phyloP scores from a whole-genome alignment of 53 echinoderm and acorn worm genomes.

The Stichopus horrens region DNA sequence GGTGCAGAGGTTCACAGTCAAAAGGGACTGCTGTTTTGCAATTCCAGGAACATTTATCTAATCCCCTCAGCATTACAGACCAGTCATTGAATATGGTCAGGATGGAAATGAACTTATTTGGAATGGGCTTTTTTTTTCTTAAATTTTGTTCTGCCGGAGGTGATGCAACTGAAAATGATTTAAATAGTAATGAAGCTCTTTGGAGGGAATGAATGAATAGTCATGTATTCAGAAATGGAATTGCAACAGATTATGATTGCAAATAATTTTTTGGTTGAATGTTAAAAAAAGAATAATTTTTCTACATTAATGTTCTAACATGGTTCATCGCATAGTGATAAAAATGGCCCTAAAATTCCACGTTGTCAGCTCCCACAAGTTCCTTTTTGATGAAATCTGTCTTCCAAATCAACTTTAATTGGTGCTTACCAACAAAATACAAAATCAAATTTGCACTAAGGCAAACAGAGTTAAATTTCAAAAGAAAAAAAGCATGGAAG shows the following conservation, averaged over 20 bases:
- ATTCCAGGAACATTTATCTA: not conserved
- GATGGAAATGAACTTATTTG: slow-evolving; percentile 34
- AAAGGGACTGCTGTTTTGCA: not conserved
- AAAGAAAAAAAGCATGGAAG: slow-evolving; percentile 41
- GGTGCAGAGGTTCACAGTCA: not conserved
- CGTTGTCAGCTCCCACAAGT: not conserved
- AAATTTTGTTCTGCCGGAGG: slow-evolving; percentile 41
- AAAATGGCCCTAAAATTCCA: slow-evolving; percentile 9
- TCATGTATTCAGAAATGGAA: not conserved
- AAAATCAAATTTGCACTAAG: slow-evolving; percentile 27
- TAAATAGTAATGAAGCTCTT: not conserved
- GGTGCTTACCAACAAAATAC: not conserved
- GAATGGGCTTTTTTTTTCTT: not conserved
- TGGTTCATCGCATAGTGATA: slow-evolving; percentile 29
- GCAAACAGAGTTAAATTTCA: slow-evolving; percentile 14
- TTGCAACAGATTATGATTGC: not conserved
- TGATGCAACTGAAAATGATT: slow-evolving; percentile 45
- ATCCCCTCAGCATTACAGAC: slow-evolving; percentile 9
- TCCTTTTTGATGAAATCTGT: slow-evolving; percentile 10
- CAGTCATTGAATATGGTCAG: not conserved
- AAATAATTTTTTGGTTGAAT: not conserved
- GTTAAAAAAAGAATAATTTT: not conserved
- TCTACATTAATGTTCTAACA: slow-evolving; percentile 19
- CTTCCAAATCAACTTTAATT: not conserved
- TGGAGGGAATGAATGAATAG: slow-evolving; percentile 10